Base-by-base conservation (phyloP, 2,113 vertebrate species). In the Oncorhynchus masou region DNA sequence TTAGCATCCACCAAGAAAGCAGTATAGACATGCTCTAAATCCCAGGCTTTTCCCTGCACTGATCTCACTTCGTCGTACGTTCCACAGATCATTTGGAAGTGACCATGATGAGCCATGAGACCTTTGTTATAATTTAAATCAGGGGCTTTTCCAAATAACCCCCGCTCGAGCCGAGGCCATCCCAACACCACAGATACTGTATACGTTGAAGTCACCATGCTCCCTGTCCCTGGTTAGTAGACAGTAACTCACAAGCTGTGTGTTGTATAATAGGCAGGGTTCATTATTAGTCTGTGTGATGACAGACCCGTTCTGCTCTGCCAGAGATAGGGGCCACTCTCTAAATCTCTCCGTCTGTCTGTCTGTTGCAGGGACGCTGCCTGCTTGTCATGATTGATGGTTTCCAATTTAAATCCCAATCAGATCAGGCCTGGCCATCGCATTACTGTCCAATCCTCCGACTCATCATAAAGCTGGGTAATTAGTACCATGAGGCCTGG, bases 251-350 rank as follows among this genome's bases (percentile, higher is more conserved):
- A 65, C 5, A 13, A 54, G 20, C 59, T 68, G 81, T 79, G 76
- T 81, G 78, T 84, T 85, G 77, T 88, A 85, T 79, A 87, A 80
- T 78, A 68, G 68, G 34, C 49, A 57, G 73, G 39, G 74, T 84
- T 91, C 86, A 86, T 90, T 80, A 84, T 85, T 76, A 75, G 76
- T 64, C 64, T 20, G 83, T 80, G 68, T 82, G 80, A 90, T 83
- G 83, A 81, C 68, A 85, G 86, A 84, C 79, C 84, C 83, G 49
- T 86, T 86, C 57, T 59, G 62, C 78, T 84, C 80, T 57, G 3
- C 45, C 19, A 74, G 83, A 84, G 76, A 76, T 76, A 76, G 75
- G 75, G 74, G 74, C 71, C 71, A 49, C 81, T 82, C 73, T 83
- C 57, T 76, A 82, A 80, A 84, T 74, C 60, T 71, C 34, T 25